Evolutionary conservation across 1,140 invertebrate species (phyloP).

Genomic region (Lepidurus arcticus): DNA sequence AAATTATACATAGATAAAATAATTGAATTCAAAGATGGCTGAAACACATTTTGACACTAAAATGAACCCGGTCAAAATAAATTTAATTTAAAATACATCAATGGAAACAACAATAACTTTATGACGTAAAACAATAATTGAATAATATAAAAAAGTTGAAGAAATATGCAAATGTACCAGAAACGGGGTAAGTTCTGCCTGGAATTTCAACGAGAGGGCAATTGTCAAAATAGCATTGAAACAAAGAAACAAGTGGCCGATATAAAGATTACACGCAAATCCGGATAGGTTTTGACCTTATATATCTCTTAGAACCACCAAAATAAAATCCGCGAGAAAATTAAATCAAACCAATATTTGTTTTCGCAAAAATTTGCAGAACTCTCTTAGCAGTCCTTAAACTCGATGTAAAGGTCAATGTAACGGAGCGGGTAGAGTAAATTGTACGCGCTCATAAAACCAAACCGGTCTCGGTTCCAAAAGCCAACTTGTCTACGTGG

Average conservation of each 20-base stretch:
- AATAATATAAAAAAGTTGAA: constrained; percentile 19
- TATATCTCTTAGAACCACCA: constrained; percentile 79
- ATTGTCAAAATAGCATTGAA: constrained; percentile 83
- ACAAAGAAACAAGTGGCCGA: constrained; percentile 86
- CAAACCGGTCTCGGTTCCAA: too few species aligned
- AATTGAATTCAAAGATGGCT: too few species aligned
- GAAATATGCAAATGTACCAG: constrained; percentile 42
- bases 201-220: constrained; percentile 74
- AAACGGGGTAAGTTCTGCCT: constrained; percentile 71
- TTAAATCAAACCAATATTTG: not conserved
- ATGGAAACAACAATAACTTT: constrained; percentile 1
- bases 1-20: too few species aligned
- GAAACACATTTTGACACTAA: too few species aligned
- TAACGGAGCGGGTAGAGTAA: too few species aligned
- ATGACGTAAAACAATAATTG: constrained; percentile 29
- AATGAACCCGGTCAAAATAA: too few species aligned
- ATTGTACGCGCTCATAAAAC: too few species aligned
- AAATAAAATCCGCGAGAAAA: constrained; percentile 70
- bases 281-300: constrained; percentile 82
- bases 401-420: constrained; percentile 54
- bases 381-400: constrained; percentile 49
- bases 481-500: not conserved
- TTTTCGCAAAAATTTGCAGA: too few species aligned
- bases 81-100: not conserved
- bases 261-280: constrained; percentile 90